Percentiles rank a stretch among this genome's conserved stretches.
Evolutionary conservation across 2,888 invertebrate genomes (phyloP).

Genomic region (Acanthosepion esculentum): DNA sequence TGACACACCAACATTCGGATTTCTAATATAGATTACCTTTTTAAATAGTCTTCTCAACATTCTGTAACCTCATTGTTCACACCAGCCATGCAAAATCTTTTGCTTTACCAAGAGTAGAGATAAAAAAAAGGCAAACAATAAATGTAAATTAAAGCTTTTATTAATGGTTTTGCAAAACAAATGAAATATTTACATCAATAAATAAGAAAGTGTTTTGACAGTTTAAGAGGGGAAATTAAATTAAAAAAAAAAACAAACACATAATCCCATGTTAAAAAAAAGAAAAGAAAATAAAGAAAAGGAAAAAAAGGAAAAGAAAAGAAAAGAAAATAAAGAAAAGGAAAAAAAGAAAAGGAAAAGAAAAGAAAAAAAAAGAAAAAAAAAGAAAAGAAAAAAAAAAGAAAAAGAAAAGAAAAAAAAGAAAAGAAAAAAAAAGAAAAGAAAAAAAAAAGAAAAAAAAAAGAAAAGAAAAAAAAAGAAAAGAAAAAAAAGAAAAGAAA

Average conservation of each 20-base stretch:
- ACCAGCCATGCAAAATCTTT: not conserved
- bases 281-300: not conserved
- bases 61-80: too few relatives aligned
- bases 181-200: slow-evolving; percentile 4
- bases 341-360: not conserved
- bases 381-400: not conserved
- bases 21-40: too few relatives aligned
- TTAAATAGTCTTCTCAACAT: too few relatives aligned
- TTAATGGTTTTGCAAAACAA: not conserved
- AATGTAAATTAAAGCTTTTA: not conserved
- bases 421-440: not conserved
- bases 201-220: not conserved
- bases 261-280: not conserved
- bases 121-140: not conserved
- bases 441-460: too few relatives aligned
- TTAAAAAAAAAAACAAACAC: not conserved
- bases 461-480: not conserved
- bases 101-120: not conserved
- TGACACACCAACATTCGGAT: too few relatives aligned
- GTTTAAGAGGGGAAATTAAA: not conserved
- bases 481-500: not conserved
- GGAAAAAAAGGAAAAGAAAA: not conserved
- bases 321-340: too few relatives aligned
- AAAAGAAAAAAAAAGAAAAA: not conserved
- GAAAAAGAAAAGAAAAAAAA: too few relatives aligned